Evolutionary conservation across 2,797 vertebrate genomes (phyloP).

Genomic region (Pseudochromis fuscus): DNA sequence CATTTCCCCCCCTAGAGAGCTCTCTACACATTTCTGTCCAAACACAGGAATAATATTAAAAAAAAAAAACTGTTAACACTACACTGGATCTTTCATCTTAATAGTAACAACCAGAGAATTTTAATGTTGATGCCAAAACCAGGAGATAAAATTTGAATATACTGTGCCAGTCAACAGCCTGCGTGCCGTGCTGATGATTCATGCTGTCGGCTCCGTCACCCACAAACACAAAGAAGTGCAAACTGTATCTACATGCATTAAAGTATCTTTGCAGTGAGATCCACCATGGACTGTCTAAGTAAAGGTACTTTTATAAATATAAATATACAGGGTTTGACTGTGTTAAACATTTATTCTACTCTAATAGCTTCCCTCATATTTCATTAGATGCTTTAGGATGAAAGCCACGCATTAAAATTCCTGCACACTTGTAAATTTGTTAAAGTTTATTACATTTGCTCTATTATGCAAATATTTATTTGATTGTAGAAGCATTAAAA

Average conservation of each 20-base stretch:
- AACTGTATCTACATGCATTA: slow-evolving; percentile 27
- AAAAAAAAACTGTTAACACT: neutral
- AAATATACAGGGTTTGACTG: no score
- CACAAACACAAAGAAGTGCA: slow-evolving; percentile 49
- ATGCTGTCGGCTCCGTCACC: slow-evolving; percentile 50
- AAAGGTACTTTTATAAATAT: no score
- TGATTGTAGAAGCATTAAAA: slow-evolving; percentile 24
- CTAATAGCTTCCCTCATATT: no score
- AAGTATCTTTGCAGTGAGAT: slow-evolving; percentile 6
- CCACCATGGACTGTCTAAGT: slow-evolving; percentile 2
- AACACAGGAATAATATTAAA: neutral
- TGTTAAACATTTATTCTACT: no score
- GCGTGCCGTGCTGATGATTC: slow-evolving; percentile 67
- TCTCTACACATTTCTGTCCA: neutral
- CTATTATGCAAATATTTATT: slow-evolving; percentile 14
- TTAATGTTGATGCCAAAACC: slow-evolving; percentile 11
- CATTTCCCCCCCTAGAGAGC: neutral
- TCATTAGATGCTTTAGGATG: no score
- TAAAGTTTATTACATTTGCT: slow-evolving; percentile 38
- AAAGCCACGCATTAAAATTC: neutral
- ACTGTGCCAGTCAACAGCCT: slow-evolving; percentile 38
- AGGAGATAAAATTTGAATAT: slow-evolving; percentile 17
- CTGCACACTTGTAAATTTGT: neutral
- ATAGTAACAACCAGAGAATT: slow-evolving; percentile 24
- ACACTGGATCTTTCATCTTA: neutral